Evolutionary conservation across 1,140 invertebrate species (phyloP).

Genomic region (Wasmannia auropunctata): DNA sequence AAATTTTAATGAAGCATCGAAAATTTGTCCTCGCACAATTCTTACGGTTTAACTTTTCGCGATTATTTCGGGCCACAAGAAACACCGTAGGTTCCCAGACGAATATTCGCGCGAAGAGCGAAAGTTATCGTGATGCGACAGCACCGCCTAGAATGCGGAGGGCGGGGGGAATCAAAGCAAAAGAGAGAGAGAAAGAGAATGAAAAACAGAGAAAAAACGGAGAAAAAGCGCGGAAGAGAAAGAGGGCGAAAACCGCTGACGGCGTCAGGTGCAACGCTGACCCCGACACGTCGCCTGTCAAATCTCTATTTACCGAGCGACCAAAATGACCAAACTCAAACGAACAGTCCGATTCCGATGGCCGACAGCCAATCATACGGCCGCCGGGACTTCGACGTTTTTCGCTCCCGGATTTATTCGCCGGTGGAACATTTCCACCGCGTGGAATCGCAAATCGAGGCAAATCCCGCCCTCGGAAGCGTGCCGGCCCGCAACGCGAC

Average conservation of each 20-base stretch:
- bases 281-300: slow-evolving; percentile 79
- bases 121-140: slow-evolving; percentile 19
- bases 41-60: slow-evolving; percentile 13
- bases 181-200: slow-evolving; percentile 15
- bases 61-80: not conserved
- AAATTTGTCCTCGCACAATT: not conserved
- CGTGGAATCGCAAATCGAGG: slow-evolving; percentile 44
- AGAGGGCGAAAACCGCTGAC: slow-evolving; percentile 79
- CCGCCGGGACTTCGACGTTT: slow-evolving; percentile 62
- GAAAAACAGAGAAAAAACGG: slow-evolving; percentile 72
- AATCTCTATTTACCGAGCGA: slow-evolving; percentile 77
- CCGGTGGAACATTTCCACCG: slow-evolving; percentile 46
- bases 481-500: slow-evolving; percentile 39
- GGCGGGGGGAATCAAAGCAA: not conserved
- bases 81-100: slow-evolving; percentile 5
- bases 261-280: slow-evolving; percentile 80
- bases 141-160: not conserved
- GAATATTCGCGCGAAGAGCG: slow-evolving; percentile 18
- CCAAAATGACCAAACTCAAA: slow-evolving; percentile 77
- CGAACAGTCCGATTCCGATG: slow-evolving; percentile 67
- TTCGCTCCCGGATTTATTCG: slow-evolving; percentile 62
- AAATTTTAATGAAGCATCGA: not conserved
- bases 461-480: slow-evolving; percentile 49
- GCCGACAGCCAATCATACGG: slow-evolving; percentile 67
- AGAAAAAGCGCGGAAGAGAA: slow-evolving; percentile 47